phyloP scores from a whole-genome alignment of 2,797 vertebrate species.

The Xerus rutilus region DNA sequence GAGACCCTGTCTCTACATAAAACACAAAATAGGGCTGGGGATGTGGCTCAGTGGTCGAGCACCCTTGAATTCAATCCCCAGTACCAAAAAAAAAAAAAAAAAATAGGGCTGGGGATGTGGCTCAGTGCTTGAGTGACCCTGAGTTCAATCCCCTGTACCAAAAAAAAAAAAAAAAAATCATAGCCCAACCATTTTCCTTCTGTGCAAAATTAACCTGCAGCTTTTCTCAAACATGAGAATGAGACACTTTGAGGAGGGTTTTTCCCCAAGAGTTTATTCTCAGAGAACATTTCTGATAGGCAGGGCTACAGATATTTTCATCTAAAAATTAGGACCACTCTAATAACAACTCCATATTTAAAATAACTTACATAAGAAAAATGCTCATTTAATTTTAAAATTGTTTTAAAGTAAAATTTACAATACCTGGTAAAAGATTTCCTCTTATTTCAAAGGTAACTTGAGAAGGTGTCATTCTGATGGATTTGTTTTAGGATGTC shows the following conservation, averaged over 20 bases:
- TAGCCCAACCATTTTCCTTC: neutral
- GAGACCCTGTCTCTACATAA: too few relatives aligned
- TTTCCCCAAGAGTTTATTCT: neutral
- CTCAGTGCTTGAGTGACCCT: too few relatives aligned
- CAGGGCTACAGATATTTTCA: constrained; percentile 8
- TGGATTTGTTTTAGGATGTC: constrained; percentile 64
- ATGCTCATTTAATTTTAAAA: constrained; percentile 32
- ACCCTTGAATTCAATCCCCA: too few relatives aligned
- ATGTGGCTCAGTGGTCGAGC: too few relatives aligned
- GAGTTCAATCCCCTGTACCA: too few relatives aligned
- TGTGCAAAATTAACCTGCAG: constrained; percentile 6
- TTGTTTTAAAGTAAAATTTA: constrained; percentile 60
- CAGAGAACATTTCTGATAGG: neutral
- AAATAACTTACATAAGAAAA: constrained; percentile 20
- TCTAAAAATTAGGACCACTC: neutral
- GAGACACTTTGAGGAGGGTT: neutral
- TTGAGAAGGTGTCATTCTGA: constrained; percentile 92
- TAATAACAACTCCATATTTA: constrained; percentile 51
- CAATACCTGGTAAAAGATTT: constrained; percentile 92
- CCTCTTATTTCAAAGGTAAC: constrained; percentile 94
- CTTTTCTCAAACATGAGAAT: constrained; percentile 21
- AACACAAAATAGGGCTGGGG: too few relatives aligned
- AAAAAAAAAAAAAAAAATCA: neutral
- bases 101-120: too few relatives aligned
- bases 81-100: too few relatives aligned